phyloP scores from a whole-genome alignment of 2,113 vertebrate species.

The Lophochroa leadbeateri region DNA sequence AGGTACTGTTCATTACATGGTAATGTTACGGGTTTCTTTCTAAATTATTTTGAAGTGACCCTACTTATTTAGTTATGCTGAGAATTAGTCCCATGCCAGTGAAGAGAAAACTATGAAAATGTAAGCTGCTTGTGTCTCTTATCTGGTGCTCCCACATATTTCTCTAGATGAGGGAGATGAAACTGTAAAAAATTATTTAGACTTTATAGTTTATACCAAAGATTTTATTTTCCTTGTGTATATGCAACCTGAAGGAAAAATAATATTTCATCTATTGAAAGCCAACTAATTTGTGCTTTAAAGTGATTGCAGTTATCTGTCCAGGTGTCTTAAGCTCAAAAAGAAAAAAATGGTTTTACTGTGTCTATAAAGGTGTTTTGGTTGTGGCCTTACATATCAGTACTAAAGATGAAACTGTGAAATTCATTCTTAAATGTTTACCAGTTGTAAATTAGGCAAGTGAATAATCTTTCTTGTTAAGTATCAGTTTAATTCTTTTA shows the following conservation, averaged over 20 bases:
- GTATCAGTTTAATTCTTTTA: not conserved
- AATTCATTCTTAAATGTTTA: not conserved
- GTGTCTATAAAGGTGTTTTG: not conserved
- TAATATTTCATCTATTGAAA: not conserved
- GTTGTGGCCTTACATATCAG: accelerated
- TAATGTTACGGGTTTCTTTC: not conserved
- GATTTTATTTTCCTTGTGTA: not conserved
- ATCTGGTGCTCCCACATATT: not conserved
- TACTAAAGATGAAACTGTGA: not conserved
- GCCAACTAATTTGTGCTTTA: not conserved
- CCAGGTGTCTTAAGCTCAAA: not conserved
- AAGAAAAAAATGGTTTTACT: not conserved
- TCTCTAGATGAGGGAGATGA: not conserved
- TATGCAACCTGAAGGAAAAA: not conserved
- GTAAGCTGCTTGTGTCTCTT: not conserved
- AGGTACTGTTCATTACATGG: not conserved
- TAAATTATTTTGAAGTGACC: not conserved
- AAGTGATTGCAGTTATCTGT: not conserved
- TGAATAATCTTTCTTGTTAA: not conserved
- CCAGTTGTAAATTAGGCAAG: not conserved
- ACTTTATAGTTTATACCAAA: not conserved
- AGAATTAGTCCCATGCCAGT: not conserved
- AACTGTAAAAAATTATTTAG: not conserved
- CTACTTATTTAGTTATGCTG: not conserved
- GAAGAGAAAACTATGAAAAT: not conserved